Conservation (phyloP, 2,888 invertebrate genomes). For the Nebria brevicollis region DNA sequence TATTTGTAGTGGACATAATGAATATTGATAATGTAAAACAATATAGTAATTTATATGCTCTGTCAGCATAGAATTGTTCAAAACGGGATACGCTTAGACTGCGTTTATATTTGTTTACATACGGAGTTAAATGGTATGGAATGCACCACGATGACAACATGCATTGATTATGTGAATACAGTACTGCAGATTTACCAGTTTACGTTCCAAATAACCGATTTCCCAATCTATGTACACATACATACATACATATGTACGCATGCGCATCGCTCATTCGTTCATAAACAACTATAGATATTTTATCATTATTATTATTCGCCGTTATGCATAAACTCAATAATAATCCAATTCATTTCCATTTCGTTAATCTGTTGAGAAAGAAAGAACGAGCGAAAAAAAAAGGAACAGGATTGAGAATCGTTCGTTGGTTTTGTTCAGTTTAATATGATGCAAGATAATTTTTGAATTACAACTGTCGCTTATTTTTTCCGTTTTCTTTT, state of each 20-base stretch:
- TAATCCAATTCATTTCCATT: neutral
- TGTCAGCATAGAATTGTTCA: neutral
- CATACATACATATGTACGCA: neutral
- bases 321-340: neutral
- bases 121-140: conserved; percentile 42
- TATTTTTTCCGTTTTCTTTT: neutral
- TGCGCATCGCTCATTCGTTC: neutral
- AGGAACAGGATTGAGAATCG: neutral
- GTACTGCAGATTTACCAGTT: conserved; percentile 7
- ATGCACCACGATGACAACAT: conserved; percentile 31
- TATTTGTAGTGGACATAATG: conserved; percentile 8
- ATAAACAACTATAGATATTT: neutral
- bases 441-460: neutral
- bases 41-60: conserved; percentile 13
- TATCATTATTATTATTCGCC: neutral
- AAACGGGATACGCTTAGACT: conserved; percentile 29
- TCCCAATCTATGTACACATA: neutral
- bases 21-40: conserved; percentile 17
- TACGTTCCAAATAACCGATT: neutral
- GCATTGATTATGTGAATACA: conserved; percentile 7
- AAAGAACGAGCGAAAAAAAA: neutral
- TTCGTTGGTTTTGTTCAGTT: neutral
- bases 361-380: neutral
- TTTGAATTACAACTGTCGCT: neutral
- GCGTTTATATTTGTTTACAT: conserved; percentile 42